Conservation (phyloP, 2,797 vertebrate genomes). For the Chaenodraco wilsoni region DNA sequence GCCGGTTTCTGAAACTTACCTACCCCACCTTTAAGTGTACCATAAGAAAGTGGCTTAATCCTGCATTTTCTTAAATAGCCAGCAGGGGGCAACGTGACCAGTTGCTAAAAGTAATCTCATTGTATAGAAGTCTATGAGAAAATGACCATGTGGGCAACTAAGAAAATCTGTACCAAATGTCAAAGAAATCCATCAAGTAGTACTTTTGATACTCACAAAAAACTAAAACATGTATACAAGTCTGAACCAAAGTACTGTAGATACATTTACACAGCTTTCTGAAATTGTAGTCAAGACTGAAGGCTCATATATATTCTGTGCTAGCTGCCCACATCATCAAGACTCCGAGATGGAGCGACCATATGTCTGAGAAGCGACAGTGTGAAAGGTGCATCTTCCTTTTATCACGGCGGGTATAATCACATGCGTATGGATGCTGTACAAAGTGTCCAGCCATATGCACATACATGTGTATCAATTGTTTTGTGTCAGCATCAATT, state of each 20-base stretch:
- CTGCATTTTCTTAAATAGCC: too few relatives aligned
- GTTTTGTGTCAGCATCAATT: background rate
- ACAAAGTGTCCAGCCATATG: background rate
- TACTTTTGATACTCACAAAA: too few relatives aligned
- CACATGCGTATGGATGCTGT: background rate
- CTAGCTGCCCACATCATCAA: slow-evolving; percentile 20
- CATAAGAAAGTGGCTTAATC: too few relatives aligned
- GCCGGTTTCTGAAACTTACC: too few relatives aligned
- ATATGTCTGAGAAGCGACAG: slow-evolving; percentile 31
- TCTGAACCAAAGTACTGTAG: background rate
- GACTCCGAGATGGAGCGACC: slow-evolving; percentile 37
- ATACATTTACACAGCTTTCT: background rate
- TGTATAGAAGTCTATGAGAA: too few relatives aligned
- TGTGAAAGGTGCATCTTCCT: slow-evolving; percentile 24
- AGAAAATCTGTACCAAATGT: background rate
- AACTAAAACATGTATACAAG: background rate
- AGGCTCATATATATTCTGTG: background rate
- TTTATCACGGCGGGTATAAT: background rate
- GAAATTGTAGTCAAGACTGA: background rate
- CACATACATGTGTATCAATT: background rate
- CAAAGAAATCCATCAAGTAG: background rate
- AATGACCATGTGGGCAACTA: too few relatives aligned
- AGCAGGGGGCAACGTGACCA: too few relatives aligned
- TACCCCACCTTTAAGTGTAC: too few relatives aligned
- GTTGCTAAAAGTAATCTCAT: too few relatives aligned